These are phyloP conservation scores for Aurelia aurita complex sp. Pacific DNA, from an alignment of 30 jellyfish, hydroid and myxozoan genomes.

Conservation along the genomic window DNA sequence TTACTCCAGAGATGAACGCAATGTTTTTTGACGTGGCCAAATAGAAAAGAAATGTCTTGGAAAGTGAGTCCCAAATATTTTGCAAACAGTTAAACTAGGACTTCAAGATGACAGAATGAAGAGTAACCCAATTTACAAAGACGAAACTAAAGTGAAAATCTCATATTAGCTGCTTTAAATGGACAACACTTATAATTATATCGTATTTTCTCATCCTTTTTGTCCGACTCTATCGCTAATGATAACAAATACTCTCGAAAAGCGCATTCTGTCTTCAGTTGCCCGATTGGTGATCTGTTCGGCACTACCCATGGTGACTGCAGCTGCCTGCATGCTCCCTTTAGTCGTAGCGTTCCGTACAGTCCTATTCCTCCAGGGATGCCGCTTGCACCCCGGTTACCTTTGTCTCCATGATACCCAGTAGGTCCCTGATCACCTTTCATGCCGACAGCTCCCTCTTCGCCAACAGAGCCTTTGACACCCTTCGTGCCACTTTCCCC, in stretches of 20 bases:
- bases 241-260: slow-evolving; percentile 50
- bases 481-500: slow-evolving; percentile 48
- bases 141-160: not conserved
- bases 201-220: slow-evolving; percentile 25
- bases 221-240: slow-evolving; percentile 31
- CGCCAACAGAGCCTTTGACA: slow-evolving; percentile 41
- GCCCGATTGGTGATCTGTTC: slow-evolving; percentile 48
- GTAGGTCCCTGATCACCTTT: slow-evolving; percentile 44
- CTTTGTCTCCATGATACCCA: slow-evolving; percentile 37
- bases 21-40: too few species aligned
- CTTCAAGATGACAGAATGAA: not conserved
- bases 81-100: not conserved
- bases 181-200: slow-evolving; percentile 64
- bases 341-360: slow-evolving; percentile 47
- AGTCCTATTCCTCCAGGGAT: slow-evolving; percentile 57
- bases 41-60: too few species aligned
- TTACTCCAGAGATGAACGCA: too few species aligned
- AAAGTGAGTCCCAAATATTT: too few species aligned
- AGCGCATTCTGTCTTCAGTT: slow-evolving; percentile 44
- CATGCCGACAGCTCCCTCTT: slow-evolving; percentile 42
- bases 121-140: not conserved
- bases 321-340: slow-evolving; percentile 40
- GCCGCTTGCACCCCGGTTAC: slow-evolving; percentile 50
- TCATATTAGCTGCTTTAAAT: slow-evolving; percentile 42
- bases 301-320: slow-evolving; percentile 60